Conservation (phyloP, 2,797 vertebrate genomes). For the Poeciliopsis turneri region DNA sequence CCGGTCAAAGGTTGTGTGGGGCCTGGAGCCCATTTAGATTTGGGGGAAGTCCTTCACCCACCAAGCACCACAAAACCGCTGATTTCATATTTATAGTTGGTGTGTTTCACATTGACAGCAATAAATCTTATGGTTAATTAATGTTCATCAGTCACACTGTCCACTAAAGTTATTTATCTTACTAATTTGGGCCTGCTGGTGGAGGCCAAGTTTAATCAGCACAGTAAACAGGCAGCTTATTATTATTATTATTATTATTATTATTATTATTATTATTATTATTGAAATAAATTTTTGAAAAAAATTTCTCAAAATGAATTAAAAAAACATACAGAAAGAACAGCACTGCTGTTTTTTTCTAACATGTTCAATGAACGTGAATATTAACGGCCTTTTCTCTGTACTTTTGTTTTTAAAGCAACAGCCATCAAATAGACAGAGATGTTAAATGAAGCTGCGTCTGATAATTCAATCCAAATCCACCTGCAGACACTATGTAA, state of each 20-base stretch:
- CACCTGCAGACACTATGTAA: neutral
- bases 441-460: neutral
- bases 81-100: neutral
- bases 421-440: neutral
- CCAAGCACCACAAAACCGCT: neutral
- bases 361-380: neutral
- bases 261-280: neutral
- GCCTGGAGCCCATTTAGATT: neutral
- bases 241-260: neutral
- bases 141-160: neutral
- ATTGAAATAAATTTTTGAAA: neutral
- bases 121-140: neutral
- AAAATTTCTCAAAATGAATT: neutral
- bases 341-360: neutral
- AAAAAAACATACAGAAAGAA: neutral
- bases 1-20: neutral
- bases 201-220: neutral
- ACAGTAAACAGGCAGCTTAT: neutral
- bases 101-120: neutral
- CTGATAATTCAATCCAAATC: neutral
- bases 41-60: neutral
- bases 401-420: neutral
- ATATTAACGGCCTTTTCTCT: neutral
- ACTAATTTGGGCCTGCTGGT: neutral
- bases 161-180: neutral